Evolutionary conservation across 2,797 vertebrate genomes (phyloP).

Genomic region (Falco rusticolus): DNA sequence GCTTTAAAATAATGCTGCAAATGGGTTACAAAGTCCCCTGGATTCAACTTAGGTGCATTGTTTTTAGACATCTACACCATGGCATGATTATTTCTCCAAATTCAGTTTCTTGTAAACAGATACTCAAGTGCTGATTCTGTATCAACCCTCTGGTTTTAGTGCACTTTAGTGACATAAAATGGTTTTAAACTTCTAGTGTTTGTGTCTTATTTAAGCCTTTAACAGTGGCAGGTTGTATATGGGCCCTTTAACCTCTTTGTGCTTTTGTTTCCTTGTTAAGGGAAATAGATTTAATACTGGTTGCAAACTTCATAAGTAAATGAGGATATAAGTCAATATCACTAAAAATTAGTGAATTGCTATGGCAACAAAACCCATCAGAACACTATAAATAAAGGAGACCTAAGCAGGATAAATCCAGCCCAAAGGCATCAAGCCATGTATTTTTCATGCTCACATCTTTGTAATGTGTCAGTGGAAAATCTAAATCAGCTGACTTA

Average conservation of each 20-base stretch:
- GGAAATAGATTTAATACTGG: not conserved
- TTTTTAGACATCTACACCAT: not conserved
- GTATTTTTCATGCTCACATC: not conserved
- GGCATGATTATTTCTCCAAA: not conserved
- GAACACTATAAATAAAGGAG: not conserved
- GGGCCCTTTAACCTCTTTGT: not conserved
- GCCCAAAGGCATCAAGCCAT: not conserved
- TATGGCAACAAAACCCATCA: slow-evolving; percentile 2
- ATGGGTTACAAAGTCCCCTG: not conserved
- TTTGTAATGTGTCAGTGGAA: not conserved
- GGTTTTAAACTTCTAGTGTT: not conserved
- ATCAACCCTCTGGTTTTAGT: not conserved
- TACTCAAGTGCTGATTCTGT: not conserved
- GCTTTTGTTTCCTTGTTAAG: not conserved
- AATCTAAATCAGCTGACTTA: not conserved
- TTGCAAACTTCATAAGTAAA: not conserved
- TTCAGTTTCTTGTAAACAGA: not conserved
- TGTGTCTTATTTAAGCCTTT: not conserved
- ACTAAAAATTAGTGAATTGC: not conserved
- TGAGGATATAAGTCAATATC: not conserved
- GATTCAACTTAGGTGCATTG: not conserved
- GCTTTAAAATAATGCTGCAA: not conserved
- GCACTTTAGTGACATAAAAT: not conserved
- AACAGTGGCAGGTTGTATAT: not conserved
- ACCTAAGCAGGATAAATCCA: not conserved